These are phyloP conservation scores for Drosophila demipolita DNA, from an alignment of 2,888 invertebrate species.

Conservation along the genomic window DNA sequence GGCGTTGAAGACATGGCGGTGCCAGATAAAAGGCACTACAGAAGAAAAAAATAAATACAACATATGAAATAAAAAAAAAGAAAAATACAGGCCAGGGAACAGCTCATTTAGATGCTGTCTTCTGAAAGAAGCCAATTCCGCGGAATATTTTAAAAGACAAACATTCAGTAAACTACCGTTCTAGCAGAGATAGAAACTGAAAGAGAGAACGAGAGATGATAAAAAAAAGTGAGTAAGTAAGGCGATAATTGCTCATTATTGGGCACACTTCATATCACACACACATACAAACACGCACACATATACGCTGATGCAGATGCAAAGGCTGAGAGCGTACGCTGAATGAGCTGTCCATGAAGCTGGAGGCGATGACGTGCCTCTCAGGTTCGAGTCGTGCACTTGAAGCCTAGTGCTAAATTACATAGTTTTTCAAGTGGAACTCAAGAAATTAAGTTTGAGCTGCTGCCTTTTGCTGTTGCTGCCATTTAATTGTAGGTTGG, in stretches of 20 bases:
- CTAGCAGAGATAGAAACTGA: constrained; percentile 20
- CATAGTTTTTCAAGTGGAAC: constrained; percentile 81
- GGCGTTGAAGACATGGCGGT: constrained; percentile 81
- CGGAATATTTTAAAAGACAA: constrained; percentile 69
- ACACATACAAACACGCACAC: constrained; percentile 51
- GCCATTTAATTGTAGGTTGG: constrained; percentile 76
- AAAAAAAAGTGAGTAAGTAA: constrained; percentile 65
- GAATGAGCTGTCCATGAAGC: constrained; percentile 73
- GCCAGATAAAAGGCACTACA: constrained; percentile 78
- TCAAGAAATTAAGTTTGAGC: constrained; percentile 79
- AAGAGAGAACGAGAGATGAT: constrained; percentile 18
- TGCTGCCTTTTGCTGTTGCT: constrained; percentile 57
- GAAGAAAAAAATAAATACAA: constrained; percentile 51
- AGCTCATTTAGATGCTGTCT: constrained; percentile 60
- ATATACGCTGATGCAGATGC: constrained; percentile 52
- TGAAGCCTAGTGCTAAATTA: constrained; percentile 77
- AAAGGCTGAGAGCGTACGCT: constrained; percentile 31
- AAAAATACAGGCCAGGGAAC: constrained; percentile 58
- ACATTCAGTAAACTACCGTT: constrained; percentile 73
- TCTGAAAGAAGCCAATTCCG: constrained; percentile 48
- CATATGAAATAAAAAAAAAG: constrained; percentile 15
- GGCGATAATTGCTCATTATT: constrained; percentile 84
- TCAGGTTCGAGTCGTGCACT: constrained; percentile 51
- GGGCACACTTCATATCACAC: constrained; percentile 84
- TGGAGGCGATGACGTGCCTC: constrained; percentile 58